Conservation (phyloP, 2,797 vertebrate genomes). For the Falco columbarius region DNA sequence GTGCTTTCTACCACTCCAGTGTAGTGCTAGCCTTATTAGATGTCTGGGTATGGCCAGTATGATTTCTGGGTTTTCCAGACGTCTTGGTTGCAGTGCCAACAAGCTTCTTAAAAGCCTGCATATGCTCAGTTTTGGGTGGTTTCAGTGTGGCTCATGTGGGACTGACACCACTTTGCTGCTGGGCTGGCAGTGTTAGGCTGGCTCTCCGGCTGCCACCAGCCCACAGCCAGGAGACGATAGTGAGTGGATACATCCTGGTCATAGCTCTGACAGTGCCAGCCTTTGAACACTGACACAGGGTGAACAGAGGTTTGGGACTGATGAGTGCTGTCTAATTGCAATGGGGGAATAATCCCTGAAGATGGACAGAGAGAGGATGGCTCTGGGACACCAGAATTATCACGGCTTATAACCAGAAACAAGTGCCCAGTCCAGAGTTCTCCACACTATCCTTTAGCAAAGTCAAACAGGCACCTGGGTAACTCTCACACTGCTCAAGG, state of each 20-base stretch:
- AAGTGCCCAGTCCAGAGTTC: not conserved
- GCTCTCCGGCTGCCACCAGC: not conserved
- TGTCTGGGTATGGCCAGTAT: not conserved
- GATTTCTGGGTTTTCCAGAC: not conserved
- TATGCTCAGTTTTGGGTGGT: not conserved
- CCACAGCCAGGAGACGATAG: not conserved
- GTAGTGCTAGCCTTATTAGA: not conserved
- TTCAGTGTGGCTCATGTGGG: not conserved
- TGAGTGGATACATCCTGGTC: too few relatives aligned
- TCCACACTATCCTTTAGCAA: not conserved
- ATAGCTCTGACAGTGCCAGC: not conserved
- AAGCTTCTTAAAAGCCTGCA: not conserved
- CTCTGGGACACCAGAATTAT: not conserved
- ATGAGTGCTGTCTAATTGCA: not conserved
- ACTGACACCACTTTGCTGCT: not conserved
- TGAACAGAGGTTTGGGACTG: not conserved
- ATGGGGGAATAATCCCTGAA: not conserved
- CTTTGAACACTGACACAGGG: accelerated
- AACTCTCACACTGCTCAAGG: not conserved
- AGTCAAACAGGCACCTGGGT: not conserved
- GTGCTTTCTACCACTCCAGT: not conserved
- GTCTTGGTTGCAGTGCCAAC: not conserved
- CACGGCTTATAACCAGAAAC: not conserved
- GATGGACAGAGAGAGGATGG: not conserved
- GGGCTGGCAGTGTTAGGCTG: not conserved